These are phyloP conservation scores for Cryptomyrus ogoouensis DNA, from an alignment of 2,113 vertebrate species.

Conservation along the genomic window DNA sequence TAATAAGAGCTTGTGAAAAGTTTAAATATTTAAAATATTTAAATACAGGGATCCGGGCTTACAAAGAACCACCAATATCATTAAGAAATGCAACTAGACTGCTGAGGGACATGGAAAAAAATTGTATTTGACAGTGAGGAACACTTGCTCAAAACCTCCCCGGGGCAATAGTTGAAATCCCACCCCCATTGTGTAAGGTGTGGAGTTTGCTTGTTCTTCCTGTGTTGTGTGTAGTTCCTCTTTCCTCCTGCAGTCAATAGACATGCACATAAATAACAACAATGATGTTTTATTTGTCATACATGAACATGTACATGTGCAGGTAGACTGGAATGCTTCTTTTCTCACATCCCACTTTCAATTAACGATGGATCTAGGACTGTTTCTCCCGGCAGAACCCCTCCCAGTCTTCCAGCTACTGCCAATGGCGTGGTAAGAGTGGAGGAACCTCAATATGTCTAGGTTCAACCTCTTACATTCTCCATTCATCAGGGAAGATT, in stretches of 20 bases:
- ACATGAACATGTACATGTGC: background rate
- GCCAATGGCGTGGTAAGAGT: constrained; percentile 22
- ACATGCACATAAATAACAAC: background rate
- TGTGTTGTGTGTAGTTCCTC: background rate
- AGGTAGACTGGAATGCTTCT: background rate
- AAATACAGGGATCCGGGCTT: background rate
- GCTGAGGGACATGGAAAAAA: background rate
- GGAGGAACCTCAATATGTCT: constrained; percentile 21
- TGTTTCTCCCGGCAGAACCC: constrained; percentile 19
- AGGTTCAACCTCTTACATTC: background rate
- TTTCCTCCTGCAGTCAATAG: background rate
- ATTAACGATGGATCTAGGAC: background rate
- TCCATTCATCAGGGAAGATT: background rate
- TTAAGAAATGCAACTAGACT: background rate
- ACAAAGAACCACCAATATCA: background rate
- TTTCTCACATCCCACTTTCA: background rate
- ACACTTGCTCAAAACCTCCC: background rate
- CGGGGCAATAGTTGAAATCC: too few relatives aligned
- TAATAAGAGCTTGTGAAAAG: background rate
- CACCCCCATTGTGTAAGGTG: background rate
- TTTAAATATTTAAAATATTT: background rate
- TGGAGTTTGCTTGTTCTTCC: background rate
- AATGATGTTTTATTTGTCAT: background rate
- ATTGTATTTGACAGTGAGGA: background rate
- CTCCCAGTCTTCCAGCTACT: background rate